phyloP scores from a whole-genome alignment of 2,797 vertebrate species.

The Melanotaenia nigrans region DNA sequence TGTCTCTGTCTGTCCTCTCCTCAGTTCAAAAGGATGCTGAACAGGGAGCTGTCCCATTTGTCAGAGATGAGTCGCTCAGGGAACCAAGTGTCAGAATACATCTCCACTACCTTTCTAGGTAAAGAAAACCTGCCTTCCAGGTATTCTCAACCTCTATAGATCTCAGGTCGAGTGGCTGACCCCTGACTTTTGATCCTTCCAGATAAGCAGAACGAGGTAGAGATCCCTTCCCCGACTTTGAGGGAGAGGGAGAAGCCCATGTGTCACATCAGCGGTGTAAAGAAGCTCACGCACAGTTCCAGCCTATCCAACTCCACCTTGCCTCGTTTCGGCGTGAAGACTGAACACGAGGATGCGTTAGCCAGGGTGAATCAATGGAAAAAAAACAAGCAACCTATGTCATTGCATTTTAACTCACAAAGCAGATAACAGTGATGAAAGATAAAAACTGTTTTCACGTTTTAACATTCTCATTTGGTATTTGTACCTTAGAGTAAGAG shows the following conservation, averaged over 20 bases:
- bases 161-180: conserved; percentile 34
- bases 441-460: neutral
- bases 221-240: conserved; percentile 90
- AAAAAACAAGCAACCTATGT: neutral
- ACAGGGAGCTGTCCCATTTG: conserved; percentile 93
- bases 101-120: conserved; percentile 95
- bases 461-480: neutral
- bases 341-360: conserved; percentile 90
- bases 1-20: conserved; percentile 41
- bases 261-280: conserved; percentile 94
- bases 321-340: conserved; percentile 92
- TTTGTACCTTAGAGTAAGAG: neutral
- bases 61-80: conserved; percentile 97
- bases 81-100: conserved; percentile 97
- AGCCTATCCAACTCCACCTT: conserved; percentile 85
- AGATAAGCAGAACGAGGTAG: conserved; percentile 97
- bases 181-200: conserved; percentile 36
- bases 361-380: conserved; percentile 81
- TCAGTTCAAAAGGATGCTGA: conserved; percentile 97
- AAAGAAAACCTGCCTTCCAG: conserved; percentile 58
- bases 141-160: conserved; percentile 2
- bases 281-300: conserved; percentile 88
- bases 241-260: conserved; percentile 91
- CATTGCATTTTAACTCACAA: neutral
- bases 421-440: neutral